Percentiles rank a stretch among this genome's conserved stretches.
Evolutionary conservation across 2,113 vertebrate species (phyloP).

Genomic region (Phaetusa simplex): DNA sequence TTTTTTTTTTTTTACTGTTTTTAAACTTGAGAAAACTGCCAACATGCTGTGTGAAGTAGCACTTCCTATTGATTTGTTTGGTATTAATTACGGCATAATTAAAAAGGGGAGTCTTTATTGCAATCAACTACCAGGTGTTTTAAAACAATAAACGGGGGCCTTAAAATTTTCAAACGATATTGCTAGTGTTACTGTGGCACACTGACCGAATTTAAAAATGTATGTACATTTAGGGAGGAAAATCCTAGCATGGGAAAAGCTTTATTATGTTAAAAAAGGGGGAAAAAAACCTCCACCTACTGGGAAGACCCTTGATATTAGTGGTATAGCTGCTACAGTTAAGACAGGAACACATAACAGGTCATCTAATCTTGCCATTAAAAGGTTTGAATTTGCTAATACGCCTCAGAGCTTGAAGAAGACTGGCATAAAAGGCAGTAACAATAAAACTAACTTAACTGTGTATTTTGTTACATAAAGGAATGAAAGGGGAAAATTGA

Average conservation of each 20-base stretch:
- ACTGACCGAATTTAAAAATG: background rate
- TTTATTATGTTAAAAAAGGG: background rate
- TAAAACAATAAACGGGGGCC: background rate
- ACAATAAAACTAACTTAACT: constrained; percentile 5
- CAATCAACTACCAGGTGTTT: background rate
- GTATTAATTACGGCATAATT: background rate
- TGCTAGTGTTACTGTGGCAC: background rate
- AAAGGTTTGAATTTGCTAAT: constrained; percentile 33
- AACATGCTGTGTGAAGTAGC: background rate
- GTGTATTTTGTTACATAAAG: constrained; percentile 18
- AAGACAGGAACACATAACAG: background rate
- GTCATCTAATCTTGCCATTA: constrained; percentile 19
- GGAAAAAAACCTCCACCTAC: rapidly evolving
- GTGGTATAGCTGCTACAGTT: background rate
- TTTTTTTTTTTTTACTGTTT: background rate
- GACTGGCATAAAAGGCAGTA: background rate
- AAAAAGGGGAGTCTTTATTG: background rate
- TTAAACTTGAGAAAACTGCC: constrained; percentile 13
- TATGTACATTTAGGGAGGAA: background rate
- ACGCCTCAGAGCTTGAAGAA: background rate
- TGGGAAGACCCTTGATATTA: background rate
- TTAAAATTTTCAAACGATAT: background rate
- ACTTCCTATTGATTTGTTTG: constrained; percentile 36
- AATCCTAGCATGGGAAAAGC: background rate
- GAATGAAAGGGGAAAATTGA: constrained; percentile 26